Conservation (phyloP, 2,888 invertebrate genomes). For the Xestoiulus laeticollis region DNA sequence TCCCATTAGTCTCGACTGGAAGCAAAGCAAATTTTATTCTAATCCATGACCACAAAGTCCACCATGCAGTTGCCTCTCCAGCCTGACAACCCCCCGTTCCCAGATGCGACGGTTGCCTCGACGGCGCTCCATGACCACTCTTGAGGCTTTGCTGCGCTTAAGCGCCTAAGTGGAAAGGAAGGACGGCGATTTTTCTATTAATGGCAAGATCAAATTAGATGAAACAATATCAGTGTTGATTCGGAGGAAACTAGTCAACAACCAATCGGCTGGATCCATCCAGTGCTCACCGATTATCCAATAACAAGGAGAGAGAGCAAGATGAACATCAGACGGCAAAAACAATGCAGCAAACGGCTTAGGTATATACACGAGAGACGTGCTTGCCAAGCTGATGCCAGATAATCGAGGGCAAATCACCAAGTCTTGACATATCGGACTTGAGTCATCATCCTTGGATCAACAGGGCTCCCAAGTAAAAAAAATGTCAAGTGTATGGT, state of each 20-base stretch:
- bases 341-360: slow-evolving; percentile 11
- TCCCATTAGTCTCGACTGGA: not conserved
- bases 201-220: slow-evolving; percentile 40
- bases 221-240: slow-evolving; percentile 43
- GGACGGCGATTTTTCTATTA: slow-evolving; percentile 35
- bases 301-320: slow-evolving; percentile 29
- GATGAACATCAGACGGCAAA: slow-evolving; percentile 39
- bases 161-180: not conserved
- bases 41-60: not conserved
- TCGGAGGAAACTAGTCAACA: slow-evolving; percentile 41
- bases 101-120: not conserved
- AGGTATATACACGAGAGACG: slow-evolving; percentile 10
- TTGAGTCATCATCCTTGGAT: too few relatives aligned
- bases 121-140: not conserved
- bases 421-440: not conserved
- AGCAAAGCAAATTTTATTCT: not conserved
- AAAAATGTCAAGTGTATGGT: too few relatives aligned
- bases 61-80: not conserved
- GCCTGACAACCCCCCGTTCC: not conserved
- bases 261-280: slow-evolving; percentile 20
- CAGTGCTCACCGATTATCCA: slow-evolving; percentile 39
- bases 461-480: too few relatives aligned
- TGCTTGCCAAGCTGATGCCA: slow-evolving; percentile 15
- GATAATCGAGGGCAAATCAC: not conserved
- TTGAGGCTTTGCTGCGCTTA: slow-evolving; percentile 17